A percentile compares a stretch with the other conserved stretches of the same genome.
Conservation (phyloP, 64 coral and sea anemone genomes). For the Pocillopora verrucosa region DNA sequence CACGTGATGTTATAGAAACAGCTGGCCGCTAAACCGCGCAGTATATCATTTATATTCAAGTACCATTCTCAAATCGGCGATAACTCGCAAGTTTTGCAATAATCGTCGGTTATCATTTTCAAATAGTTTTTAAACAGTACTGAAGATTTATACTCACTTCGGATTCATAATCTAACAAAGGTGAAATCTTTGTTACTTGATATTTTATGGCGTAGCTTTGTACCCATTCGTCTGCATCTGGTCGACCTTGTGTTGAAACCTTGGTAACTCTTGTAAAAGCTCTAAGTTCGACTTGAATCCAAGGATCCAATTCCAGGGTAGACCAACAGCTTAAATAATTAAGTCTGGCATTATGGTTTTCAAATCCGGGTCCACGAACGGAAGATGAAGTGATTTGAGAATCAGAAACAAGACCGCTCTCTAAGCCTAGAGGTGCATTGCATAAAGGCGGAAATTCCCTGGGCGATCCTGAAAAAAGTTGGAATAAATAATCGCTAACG, state of each 20-base stretch:
- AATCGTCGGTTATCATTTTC: too few species aligned
- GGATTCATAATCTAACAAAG: too few species aligned
- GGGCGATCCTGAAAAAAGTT: background rate
- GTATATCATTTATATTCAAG: too few species aligned
- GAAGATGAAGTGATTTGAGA: background rate
- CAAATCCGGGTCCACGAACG: background rate
- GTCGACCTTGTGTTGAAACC: background rate
- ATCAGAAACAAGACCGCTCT: background rate
- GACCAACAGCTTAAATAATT: background rate
- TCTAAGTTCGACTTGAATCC: background rate
- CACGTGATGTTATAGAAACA: too few species aligned
- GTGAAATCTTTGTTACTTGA: background rate
- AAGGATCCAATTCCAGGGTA: background rate
- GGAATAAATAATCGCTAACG: too few species aligned
- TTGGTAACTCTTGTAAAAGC: background rate
- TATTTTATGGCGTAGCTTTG: background rate
- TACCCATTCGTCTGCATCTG: background rate
- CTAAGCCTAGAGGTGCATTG: background rate
- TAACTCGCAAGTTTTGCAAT: too few species aligned
- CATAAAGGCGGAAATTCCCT: background rate
- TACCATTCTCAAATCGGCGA: too few species aligned
- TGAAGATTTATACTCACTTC: too few species aligned
- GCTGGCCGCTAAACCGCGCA: too few species aligned
- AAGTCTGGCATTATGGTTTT: background rate
- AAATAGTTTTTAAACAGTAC: too few species aligned